Evolutionary conservation across 2,797 vertebrate genomes (phyloP), one percentile per base, ranked within the genome.

Genomic region (Lepus oiostolus): DNA sequence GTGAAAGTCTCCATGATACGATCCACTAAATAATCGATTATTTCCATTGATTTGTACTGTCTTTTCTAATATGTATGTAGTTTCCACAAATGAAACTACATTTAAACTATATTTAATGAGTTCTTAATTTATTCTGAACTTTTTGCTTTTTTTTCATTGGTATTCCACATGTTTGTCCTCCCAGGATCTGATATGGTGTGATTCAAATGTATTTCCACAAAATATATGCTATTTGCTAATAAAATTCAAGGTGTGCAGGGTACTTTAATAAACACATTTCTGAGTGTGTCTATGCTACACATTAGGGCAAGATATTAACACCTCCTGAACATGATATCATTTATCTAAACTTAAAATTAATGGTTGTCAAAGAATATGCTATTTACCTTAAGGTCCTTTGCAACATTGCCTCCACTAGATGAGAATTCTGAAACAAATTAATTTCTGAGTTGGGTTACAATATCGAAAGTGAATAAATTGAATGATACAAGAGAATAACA

Each of bases 401-500:
- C 9, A 91, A 50, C 6, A 28, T 85, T 35, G 3, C 7, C 28
- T 91, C 50, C 10, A 11, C n/a, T 62, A 70, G 7, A 26, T 5
- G 13, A 22, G 3, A 77, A 38, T 81, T 58, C 47, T 68, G 47
- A n/a, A 62, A 38, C 10, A 92, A 47, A 24, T 76, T 83, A 3
- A 76, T 38, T 71, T 88, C 35, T 60, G 17, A 93, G 32, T 17
- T 77, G 17, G 38, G 75, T 95, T 91, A 83, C 26, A 14, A 71
- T 52, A 22, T 47, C 4, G 3, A 52, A 90, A 70, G 7, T 47
- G 28, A 63, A 79, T 38, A 42, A 5, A 62, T 6, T 83, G 30
- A 80, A 83, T 91, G 76, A 72, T 75, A 86, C 47, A 67, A 62
- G 47, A 85, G 38, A 90, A 74, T n/a, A 67, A 28, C 4, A 88